Evolutionary conservation across 2,888 invertebrate species (phyloP), one percentile per base, ranked within the genome.

Genomic region (Ariolimax columbianus): DNA sequence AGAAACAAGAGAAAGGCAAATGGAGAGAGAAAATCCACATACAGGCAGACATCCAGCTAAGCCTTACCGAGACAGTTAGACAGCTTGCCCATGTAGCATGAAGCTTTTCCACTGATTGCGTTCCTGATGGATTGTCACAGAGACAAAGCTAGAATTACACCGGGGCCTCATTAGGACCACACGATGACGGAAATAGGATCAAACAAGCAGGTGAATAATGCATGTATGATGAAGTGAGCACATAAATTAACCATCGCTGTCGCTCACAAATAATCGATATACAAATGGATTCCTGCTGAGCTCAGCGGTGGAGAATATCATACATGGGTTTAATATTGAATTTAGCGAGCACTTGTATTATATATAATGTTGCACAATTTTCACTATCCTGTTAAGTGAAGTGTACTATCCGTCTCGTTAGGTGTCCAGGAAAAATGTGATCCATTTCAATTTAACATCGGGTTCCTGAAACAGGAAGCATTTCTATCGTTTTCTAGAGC

Each of bases 71-170:
- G 14, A 75, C n/a, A 72, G 38, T n/a, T 23, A 77, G 23, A 26
- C 38, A 36, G 33, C 59, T 33, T 55, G 77, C 14, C n/a, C 77
- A 77, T 19, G 38, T 17, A 36, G 77, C 23, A 63, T 59, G 59
- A 9, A 36, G 36, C 11, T 36, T 77, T 55, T 63, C 77, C 23
- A 55, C 55, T 59, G 59, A 59, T 77, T 77, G 77, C 6, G n/a
- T 26, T 40, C 66, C 11, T 79, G 79, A 79, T 79, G 79, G 79
- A 79, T 63, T 63, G 79, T n/a, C 43, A 26, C 38, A 43, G 79
- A 78, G 78, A 63, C 79, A 63, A 40, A 66, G 79, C 68, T 79
- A 23, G 79, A 79, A 79, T 66, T 79, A 66, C 68, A 63, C 43
- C 66, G 66, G 40, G 43, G 63, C 43, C 1, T 79, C 43, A 66